Base-by-base conservation (phyloP, 1,140 invertebrate genomes). In the Aethina tumida region DNA sequence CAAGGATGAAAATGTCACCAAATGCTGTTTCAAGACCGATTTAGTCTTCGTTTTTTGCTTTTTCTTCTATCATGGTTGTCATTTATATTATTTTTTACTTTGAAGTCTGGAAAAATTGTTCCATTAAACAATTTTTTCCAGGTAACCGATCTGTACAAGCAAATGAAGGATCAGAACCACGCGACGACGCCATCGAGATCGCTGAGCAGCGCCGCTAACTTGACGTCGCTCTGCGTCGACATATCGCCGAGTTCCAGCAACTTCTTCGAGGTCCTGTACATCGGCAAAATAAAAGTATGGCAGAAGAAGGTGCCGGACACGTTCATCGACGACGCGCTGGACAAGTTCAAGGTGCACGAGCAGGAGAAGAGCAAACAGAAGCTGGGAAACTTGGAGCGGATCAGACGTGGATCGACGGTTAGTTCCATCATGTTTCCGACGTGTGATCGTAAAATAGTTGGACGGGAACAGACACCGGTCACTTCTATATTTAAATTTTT, bases 281-380 rank as follows among this genome's bases (percentile, higher is more conserved):
- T 89, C 37, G 88, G 88, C 2, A 91, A 89, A 66, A 86, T 91
- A 5, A 77, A 80, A 43, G 81, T 90, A 37, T 81, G 81, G 19
- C 79, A 84, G 58, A 75, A 81, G 58, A 89, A 87, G 58, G 84
- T 93, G 12, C 81, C 86, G 3, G 81, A 86, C 49, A 75, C 79
- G 0, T 84, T 94, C 47, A 91, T 95, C 40, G 91, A 97, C 57
- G 88, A 93, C 55, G 84, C 88, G 7, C 64, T 94, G 19, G 72
- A 79, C 33, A 90, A 85, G 60, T 89, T 96, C 54, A 75, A 77
- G 28, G 69, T 75, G 8, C 79, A 86, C 55, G 84, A 90, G 52
- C 67, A 79, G 3, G 58, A 61, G 39, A 58, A 55, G 39, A 49
- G 39, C 24, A 22, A 39, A 17, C 40, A 39, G 9, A 53, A 45